Conservation (phyloP, 2,888 invertebrate genomes). For the Syritta pipiens region DNA sequence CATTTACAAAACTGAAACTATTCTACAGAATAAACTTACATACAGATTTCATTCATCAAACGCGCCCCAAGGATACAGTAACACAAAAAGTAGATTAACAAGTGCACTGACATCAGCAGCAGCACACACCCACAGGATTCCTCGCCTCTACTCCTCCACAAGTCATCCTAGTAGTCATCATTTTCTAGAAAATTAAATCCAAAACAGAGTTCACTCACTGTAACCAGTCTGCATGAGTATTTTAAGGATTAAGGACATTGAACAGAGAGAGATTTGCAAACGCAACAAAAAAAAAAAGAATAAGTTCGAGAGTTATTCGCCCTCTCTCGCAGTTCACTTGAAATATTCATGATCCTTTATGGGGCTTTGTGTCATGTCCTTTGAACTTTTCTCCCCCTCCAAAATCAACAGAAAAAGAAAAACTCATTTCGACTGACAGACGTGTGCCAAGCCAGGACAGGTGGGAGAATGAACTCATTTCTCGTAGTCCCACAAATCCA, state of each 20-base stretch:
- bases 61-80: constrained; percentile 35
- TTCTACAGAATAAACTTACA: too few species aligned
- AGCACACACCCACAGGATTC: constrained; percentile 29
- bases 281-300: neutral
- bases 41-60: constrained; percentile 29
- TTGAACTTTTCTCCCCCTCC: too few species aligned
- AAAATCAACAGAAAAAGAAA: too few species aligned
- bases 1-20: too few species aligned
- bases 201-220: constrained; percentile 4
- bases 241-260: constrained; percentile 29
- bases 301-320: too few species aligned
- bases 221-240: neutral
- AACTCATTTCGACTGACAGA: too few species aligned
- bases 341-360: neutral
- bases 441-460: too few species aligned
- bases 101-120: constrained; percentile 54
- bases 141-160: neutral
- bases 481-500: too few species aligned
- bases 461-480: too few species aligned
- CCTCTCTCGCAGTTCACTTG: too few species aligned
- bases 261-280: neutral
- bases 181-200: constrained; percentile 24
- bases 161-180: neutral
- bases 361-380: neutral
- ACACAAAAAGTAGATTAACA: constrained; percentile 44